These are phyloP conservation scores for Onychostoma macrolepis DNA, from an alignment of 2,113 vertebrate species.

Conservation along the genomic window DNA sequence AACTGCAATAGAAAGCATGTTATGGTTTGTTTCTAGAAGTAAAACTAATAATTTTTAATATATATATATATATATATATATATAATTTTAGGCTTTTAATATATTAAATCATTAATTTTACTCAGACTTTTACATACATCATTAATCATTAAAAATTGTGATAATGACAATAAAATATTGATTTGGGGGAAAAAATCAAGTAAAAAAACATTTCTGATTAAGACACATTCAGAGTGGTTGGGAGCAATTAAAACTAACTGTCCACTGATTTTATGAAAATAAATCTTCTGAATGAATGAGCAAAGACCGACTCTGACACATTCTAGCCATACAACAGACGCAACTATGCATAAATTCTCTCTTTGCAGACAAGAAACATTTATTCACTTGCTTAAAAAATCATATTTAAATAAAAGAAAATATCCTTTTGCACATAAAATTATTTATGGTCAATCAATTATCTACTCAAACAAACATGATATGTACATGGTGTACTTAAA, in stretches of 20 bases:
- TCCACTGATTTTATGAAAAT: constrained; percentile 5
- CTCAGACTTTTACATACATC: neutral
- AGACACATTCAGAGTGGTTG: neutral
- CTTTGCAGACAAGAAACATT: constrained; percentile 1
- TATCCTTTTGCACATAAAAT: neutral
- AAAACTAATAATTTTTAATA: too few species aligned
- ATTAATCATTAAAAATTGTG: neutral
- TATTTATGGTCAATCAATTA: neutral
- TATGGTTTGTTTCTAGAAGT: neutral
- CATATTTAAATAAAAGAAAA: neutral
- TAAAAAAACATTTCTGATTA: neutral
- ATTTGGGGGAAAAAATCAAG: too few species aligned
- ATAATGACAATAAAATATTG: neutral
- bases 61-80: too few species aligned
- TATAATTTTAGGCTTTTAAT: too few species aligned
- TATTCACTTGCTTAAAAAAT: neutral
- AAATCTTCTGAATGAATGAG: constrained; percentile 7
- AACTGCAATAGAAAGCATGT: neutral
- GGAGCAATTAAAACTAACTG: neutral
- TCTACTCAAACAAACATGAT: neutral
- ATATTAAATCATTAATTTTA: too few species aligned
- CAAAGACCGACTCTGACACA: neutral
- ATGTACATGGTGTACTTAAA: neutral
- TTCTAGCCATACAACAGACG: neutral
- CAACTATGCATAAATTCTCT: constrained; percentile 30